phyloP scores from a whole-genome alignment of 2,888 invertebrate species.

The Trileptium ribeirensis region DNA sequence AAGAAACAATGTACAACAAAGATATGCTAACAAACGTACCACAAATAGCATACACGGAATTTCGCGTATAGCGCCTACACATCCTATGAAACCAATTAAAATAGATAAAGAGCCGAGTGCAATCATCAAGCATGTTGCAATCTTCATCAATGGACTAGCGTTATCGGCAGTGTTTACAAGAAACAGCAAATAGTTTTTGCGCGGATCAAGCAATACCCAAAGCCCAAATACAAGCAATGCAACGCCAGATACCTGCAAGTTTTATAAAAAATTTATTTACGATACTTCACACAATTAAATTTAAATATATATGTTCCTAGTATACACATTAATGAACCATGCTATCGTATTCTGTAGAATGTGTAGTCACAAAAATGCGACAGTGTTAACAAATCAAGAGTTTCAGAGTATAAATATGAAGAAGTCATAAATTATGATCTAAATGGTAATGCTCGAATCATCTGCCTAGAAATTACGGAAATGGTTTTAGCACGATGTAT shows the following conservation, averaged over 20 bases:
- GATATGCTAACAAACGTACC: conserved; percentile 7
- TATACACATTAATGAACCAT: too few species aligned
- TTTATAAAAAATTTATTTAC: background rate
- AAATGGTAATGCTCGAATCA: too few species aligned
- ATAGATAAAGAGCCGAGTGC: conserved; percentile 29
- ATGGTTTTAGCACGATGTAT: too few species aligned
- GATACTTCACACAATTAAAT: too few species aligned
- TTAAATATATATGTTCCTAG: too few species aligned
- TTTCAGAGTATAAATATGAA: too few species aligned
- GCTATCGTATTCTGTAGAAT: too few species aligned
- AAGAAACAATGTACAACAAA: too few species aligned
- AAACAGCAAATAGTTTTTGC: conserved; percentile 43
- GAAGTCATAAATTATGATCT: too few species aligned
- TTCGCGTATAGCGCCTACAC: conserved; percentile 15
- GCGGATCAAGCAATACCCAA: conserved; percentile 48
- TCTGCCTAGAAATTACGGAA: too few species aligned
- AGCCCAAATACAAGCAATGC: conserved; percentile 43
- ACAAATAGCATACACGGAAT: conserved; percentile 11
- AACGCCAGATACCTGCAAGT: conserved; percentile 39
- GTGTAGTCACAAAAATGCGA: too few species aligned
- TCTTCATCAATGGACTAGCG: conserved; percentile 43
- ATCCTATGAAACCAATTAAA: conserved; percentile 43
- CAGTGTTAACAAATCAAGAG: too few species aligned
- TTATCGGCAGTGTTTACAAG: conserved; percentile 44
- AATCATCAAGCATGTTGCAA: conserved; percentile 40